A percentile compares a stretch with the other conserved stretches of the same genome.
Evolutionary conservation across 2,797 vertebrate species (phyloP).

Genomic region (Alfaro cultratus): DNA sequence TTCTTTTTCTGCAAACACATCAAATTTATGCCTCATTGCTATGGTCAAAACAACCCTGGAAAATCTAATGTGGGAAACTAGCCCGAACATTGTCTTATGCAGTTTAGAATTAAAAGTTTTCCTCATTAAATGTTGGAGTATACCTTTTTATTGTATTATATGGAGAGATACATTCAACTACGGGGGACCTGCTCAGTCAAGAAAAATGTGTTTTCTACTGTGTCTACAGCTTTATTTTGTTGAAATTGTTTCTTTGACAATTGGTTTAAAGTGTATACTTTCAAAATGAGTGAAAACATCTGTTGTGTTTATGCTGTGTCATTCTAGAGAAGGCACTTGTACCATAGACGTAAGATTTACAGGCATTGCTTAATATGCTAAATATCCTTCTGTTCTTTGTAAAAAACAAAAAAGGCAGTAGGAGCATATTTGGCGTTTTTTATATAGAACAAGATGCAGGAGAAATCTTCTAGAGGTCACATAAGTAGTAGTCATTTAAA

Average conservation of each 20-base stretch:
- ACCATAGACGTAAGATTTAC: constrained; percentile 35
- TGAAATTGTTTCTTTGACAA: constrained; percentile 8
- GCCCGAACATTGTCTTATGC: constrained; percentile 11
- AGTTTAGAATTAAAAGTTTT: background rate
- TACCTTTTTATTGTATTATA: background rate
- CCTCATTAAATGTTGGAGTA: background rate
- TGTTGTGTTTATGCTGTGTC: constrained; percentile 8
- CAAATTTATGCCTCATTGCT: constrained; percentile 47
- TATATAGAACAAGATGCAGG: constrained; percentile 12
- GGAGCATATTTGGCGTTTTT: constrained; percentile 3
- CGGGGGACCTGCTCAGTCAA: background rate
- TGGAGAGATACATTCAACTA: background rate
- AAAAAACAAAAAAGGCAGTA: constrained; percentile 10
- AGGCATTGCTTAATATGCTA: constrained; percentile 34
- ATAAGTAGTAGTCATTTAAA: constrained; percentile 15
- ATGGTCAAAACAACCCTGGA: constrained; percentile 39
- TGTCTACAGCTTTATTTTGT: background rate
- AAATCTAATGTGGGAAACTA: constrained; percentile 28
- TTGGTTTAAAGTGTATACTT: constrained; percentile 20
- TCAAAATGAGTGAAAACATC: constrained; percentile 13
- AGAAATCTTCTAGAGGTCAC: constrained; percentile 11
- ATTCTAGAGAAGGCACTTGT: constrained; percentile 11
- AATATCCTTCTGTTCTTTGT: constrained; percentile 17
- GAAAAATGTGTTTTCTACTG: background rate
- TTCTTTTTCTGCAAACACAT: constrained; percentile 59